Percentiles rank a stretch among this genome's conserved stretches.
These are phyloP conservation scores for Drosophila maculinotata DNA, from an alignment of 2,888 invertebrate genomes.

Conservation along the genomic window DNA sequence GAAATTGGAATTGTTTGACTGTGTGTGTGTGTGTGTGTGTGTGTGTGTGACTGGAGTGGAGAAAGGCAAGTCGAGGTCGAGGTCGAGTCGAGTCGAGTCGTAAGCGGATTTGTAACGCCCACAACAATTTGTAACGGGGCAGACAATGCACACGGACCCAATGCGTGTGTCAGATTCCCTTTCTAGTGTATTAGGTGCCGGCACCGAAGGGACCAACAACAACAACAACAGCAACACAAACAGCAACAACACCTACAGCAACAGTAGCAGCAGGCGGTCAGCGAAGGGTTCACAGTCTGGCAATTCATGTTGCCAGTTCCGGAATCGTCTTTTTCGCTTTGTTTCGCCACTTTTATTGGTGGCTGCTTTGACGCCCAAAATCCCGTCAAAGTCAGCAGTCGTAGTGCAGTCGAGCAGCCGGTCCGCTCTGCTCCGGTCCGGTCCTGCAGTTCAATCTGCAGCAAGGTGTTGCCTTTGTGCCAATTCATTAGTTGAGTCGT, in stretches of 20 bases:
- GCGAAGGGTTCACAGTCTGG: conserved; percentile 44
- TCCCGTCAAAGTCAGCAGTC: conserved; percentile 49
- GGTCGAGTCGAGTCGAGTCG: conserved; percentile 36
- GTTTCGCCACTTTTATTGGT: conserved; percentile 72
- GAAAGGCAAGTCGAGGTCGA: conserved; percentile 42
- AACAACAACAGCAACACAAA: conserved; percentile 16
- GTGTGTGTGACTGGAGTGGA: conserved; percentile 17
- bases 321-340: conserved; percentile 57
- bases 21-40: conserved; percentile 10
- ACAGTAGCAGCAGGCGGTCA: conserved; percentile 57
- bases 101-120: conserved; percentile 85
- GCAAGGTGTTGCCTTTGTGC: conserved; percentile 68
- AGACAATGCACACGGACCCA: no score
- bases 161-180: conserved; percentile 46
- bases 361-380: conserved; percentile 59
- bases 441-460: no score
- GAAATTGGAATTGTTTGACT: conserved; percentile 25
- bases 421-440: conserved; percentile 4
- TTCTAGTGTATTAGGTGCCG: conserved; percentile 40
- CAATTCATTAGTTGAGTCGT: conserved; percentile 57
- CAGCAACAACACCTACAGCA: conserved; percentile 9
- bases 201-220: conserved; percentile 29
- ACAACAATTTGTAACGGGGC: conserved; percentile 85
- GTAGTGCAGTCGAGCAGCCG: conserved; percentile 42
- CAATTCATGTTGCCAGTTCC: conserved; percentile 32